These are phyloP conservation scores for Amazona vittata DNA, from an alignment of 2,113 vertebrate species.

Conservation along the genomic window DNA sequence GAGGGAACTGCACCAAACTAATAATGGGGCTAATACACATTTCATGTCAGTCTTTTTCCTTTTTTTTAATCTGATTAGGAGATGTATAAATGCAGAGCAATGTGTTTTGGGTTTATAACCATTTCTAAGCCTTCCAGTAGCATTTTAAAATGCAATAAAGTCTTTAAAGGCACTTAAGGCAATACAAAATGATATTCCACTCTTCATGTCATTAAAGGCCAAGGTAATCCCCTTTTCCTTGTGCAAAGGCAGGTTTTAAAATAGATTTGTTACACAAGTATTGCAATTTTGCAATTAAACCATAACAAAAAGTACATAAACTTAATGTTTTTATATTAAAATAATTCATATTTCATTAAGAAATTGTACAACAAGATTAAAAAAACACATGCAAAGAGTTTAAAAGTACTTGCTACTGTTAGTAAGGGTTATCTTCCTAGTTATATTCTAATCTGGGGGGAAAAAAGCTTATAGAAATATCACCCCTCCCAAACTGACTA, in stretches of 20 bases:
- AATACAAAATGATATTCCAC: not conserved
- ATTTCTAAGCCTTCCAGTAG: slow-evolving; percentile 3
- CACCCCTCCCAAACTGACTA: not conserved
- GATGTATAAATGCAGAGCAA: not conserved
- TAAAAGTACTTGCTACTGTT: not conserved
- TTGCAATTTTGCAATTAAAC: not conserved
- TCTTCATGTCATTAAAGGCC: not conserved
- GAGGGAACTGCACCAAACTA: not conserved
- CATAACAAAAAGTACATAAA: not conserved
- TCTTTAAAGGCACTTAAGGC: not conserved
- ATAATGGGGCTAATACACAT: not conserved
- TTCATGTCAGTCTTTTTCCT: not conserved
- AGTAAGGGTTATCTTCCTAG: not conserved
- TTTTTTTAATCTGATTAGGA: not conserved
- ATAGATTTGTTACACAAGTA: not conserved
- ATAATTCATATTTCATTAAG: not conserved
- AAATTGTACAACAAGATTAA: not conserved
- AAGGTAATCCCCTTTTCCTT: not conserved
- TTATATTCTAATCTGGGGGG: not conserved
- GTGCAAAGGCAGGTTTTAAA: not conserved
- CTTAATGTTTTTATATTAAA: not conserved
- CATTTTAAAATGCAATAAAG: not conserved
- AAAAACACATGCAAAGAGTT: not conserved
- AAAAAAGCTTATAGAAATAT: not conserved
- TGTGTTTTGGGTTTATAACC: not conserved